These are phyloP conservation scores for Takifugu ocellatus DNA, from an alignment of 2,797 vertebrate species.

Conservation along the genomic window DNA sequence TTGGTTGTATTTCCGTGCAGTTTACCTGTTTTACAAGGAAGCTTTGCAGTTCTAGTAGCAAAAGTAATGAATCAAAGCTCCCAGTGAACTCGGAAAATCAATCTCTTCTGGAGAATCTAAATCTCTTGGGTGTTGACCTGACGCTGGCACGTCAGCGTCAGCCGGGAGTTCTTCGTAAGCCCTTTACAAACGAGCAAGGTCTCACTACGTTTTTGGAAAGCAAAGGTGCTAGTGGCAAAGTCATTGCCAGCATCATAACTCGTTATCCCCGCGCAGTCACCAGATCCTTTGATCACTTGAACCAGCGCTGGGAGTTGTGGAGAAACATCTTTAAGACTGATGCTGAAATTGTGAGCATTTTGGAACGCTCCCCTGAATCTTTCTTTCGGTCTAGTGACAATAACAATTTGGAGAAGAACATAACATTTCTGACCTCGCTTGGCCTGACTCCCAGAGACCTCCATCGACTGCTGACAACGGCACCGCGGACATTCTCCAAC, in stretches of 20 bases:
- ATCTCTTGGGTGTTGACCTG: conserved; percentile 74
- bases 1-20: conserved; percentile 8
- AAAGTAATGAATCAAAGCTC: neutral
- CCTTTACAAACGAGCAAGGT: conserved; percentile 70
- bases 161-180: conserved; percentile 71
- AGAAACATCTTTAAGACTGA: conserved; percentile 72
- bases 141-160: conserved; percentile 67
- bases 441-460: conserved; percentile 71
- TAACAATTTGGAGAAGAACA: conserved; percentile 77
- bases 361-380: conserved; percentile 78
- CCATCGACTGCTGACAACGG: conserved; percentile 72
- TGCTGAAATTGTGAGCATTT: conserved; percentile 74
- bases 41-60: conserved; percentile 20
- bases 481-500: conserved; percentile 81
- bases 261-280: conserved; percentile 79
- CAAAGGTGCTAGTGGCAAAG: conserved; percentile 70
- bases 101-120: conserved; percentile 72
- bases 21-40: conserved; percentile 24
- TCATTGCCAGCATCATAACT: conserved; percentile 78
- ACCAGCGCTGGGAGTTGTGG: conserved; percentile 82
- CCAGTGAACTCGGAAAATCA: conserved; percentile 52
- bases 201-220: conserved; percentile 71
- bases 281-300: conserved; percentile 71
- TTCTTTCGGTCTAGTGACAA: conserved; percentile 83
- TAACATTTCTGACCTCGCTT: conserved; percentile 71